Evolutionary conservation across 92 coral and sea anemone genomes (phyloP), one percentile per base, ranked within the genome.

Genomic region (Chrysogorgia sp.): DNA sequence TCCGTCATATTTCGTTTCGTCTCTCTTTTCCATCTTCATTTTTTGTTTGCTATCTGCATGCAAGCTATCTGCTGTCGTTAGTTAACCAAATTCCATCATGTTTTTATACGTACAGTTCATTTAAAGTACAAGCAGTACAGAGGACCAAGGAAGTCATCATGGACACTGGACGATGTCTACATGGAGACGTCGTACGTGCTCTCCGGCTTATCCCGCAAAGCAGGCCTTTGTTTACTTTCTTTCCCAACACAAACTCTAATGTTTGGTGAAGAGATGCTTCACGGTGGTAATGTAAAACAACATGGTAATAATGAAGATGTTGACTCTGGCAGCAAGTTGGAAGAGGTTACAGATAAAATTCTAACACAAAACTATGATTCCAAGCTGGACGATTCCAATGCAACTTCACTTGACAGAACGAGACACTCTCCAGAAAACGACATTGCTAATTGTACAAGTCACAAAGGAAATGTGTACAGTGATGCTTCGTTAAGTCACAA

Each of bases 111-210:
- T 43, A 22, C 52, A 72, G 79, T 65, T 56, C 52, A 72, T 56
- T 25, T 72, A 48, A 55, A 72, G 41, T 72, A 52, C 53, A 72
- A 56, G 35, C 64, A 72, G 23, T 72, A 72, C 35, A 72, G 41
- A 56, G 89, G 92, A 55, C 91, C 82, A 17, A 96, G 99, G 28
- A 69, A 79, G 10, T 96, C 99, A 15, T 69, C 84, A 10, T 96
- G 99, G 99, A 85, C 99, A 35, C 74, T 96, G 53, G 96, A 96
- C 37, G 99, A 96, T 58, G 99, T 96, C 58, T 96, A 96, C 67
- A 96, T 88, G 96, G 99, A 96, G 60, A 91, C 99, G 1, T 88
- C 92, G 40, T 89, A 91, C 43, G 99, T 96, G 37, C 70, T 96
- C 40, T 89, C 94, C 17, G 99, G 99, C 29, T 71, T 96, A 82